Base-by-base conservation (phyloP, 2,888 invertebrate species). In the Calameuta idolon region DNA sequence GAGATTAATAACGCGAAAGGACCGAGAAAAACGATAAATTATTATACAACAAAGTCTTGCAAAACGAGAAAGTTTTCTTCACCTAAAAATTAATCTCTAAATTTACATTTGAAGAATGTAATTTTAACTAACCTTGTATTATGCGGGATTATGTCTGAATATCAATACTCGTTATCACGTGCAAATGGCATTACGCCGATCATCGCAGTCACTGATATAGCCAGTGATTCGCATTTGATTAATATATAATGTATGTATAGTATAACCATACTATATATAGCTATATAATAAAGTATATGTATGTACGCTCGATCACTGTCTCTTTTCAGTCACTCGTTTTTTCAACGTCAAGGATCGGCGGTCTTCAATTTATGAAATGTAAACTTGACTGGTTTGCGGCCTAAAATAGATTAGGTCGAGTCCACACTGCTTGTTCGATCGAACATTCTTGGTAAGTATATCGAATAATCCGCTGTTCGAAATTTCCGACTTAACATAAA, bases 1-100 rank as follows among this genome's bases (percentile, higher is more conserved):
- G 78, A 84, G 85, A 87, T 87, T 85, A 85, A 87, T 85, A 85
- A 85, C 81, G 79, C 82, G 77, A 55, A 40, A 69, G 75, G 75
- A 77, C 76, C 73, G 73, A 73, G 71, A 77, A 34, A 74, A 79
- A 81, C 79, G 79, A 81, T 81, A 83, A 84, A 84, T 83, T 79
- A 77, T 71, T 71, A 31, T 33, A 33, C 12, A 23, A 40, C 69
- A 76, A 78, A 77, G 37, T 82, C 31, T 12, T 23, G 71, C 9
- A 9, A 23, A 3, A 34, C 12, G 11, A 30, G 9, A 23, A 35
- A 74, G 74, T 33, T 34, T 74, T 3, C 12, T 75, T 31, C 12
- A 0, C 33, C 31, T 12, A 31, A 34, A 69, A 69, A 33, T 4
- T 15, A 69, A 30, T 33, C 30, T 69, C 30, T 69, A 69, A 69